Conservation (phyloP, 2,113 vertebrate species). For the Petrocephalus zakoni region DNA sequence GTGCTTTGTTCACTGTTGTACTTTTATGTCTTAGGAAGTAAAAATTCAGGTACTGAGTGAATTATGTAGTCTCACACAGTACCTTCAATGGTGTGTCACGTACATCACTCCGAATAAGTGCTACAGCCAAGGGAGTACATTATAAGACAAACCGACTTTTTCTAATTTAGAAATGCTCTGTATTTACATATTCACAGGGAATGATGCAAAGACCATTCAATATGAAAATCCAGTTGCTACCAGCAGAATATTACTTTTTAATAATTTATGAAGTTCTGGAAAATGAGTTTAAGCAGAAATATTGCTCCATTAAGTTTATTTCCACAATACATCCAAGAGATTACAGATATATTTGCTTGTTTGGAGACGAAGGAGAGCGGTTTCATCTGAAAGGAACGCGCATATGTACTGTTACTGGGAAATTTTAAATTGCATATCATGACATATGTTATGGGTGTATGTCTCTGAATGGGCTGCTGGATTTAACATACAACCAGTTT, state of each 20-base stretch:
- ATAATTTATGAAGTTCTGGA: not conserved
- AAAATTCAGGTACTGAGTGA: not conserved
- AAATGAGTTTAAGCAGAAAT: slow-evolving; percentile 8
- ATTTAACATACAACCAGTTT: not conserved
- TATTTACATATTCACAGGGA: slow-evolving; percentile 10
- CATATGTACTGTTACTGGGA: not conserved
- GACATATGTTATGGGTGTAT: not conserved
- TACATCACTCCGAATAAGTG: not conserved
- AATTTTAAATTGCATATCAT: not conserved
- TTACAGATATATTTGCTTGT: slow-evolving; percentile 2
- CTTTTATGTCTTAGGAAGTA: not conserved
- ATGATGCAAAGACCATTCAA: not conserved
- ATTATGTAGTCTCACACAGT: not conserved
- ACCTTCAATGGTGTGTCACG: not conserved
- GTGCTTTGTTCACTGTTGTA: not conserved
- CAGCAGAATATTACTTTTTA: slow-evolving; percentile 9
- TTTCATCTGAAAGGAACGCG: not conserved
- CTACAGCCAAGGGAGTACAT: not conserved
- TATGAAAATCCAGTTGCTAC: slow-evolving; percentile 5
- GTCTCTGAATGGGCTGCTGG: not conserved
- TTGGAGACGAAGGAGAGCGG: not conserved
- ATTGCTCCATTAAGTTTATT: not conserved
- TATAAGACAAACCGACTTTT: not conserved
- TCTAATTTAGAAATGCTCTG: slow-evolving; percentile 7
- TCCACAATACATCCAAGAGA: not conserved